Conservation (phyloP, 2,888 invertebrate genomes). For the Oxystoma pomonae region DNA sequence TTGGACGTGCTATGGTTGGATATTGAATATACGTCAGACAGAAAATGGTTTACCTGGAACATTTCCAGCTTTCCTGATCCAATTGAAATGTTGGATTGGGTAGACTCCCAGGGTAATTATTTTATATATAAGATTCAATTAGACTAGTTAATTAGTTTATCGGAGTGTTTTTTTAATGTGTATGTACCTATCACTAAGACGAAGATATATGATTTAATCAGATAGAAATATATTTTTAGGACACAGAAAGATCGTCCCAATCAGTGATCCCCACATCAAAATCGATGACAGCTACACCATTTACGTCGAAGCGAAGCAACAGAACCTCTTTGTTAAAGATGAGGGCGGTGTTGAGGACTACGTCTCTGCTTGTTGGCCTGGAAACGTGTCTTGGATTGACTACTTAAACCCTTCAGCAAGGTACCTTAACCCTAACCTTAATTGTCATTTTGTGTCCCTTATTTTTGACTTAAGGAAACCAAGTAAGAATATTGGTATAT, state of each 20-base stretch:
- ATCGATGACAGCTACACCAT: slow-evolving; percentile 80
- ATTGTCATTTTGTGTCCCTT: too few species aligned
- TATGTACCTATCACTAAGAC: too few species aligned
- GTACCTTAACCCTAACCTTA: too few species aligned
- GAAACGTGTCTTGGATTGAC: slow-evolving; percentile 88
- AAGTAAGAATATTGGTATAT: too few species aligned
- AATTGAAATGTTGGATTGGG: slow-evolving; percentile 55
- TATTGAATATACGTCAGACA: slow-evolving; percentile 94
- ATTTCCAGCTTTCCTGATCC: slow-evolving; percentile 70
- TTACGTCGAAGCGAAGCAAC: slow-evolving; percentile 71
- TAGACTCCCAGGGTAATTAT: slow-evolving; percentile 49
- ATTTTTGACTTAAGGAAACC: too few species aligned
- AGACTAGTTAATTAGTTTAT: too few species aligned
- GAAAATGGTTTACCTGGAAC: slow-evolving; percentile 85
- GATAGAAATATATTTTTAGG: slow-evolving; percentile 26
- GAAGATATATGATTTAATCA: too few species aligned
- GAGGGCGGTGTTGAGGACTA: slow-evolving; percentile 7
- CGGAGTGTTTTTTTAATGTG: too few species aligned
- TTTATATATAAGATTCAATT: too few species aligned
- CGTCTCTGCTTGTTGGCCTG: slow-evolving; percentile 87
- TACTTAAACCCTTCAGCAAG: slow-evolving; percentile 79
- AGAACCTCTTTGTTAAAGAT: slow-evolving; percentile 13
- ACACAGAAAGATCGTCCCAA: slow-evolving; percentile 86
- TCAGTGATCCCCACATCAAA: slow-evolving; percentile 97
- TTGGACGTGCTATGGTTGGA: slow-evolving; percentile 97